These are phyloP conservation scores for Chaenodraco wilsoni DNA, from an alignment of 2,797 vertebrate genomes.

Conservation along the genomic window DNA sequence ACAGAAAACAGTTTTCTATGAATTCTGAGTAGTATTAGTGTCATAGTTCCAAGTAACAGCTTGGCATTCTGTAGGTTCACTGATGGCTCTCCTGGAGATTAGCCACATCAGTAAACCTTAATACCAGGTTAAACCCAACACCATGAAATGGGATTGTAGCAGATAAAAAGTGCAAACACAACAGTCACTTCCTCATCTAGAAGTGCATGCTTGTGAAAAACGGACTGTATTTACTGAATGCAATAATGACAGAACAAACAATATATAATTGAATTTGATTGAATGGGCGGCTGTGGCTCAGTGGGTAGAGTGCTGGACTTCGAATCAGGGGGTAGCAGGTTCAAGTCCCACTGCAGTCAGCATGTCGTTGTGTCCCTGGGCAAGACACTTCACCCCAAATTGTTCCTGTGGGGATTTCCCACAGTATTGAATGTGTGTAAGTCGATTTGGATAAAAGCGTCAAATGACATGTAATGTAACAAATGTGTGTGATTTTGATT, in stretches of 20 bases:
- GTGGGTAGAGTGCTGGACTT: too few relatives aligned
- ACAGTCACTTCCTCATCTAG: conserved; percentile 35
- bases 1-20: conserved; percentile 22
- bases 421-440: too few relatives aligned
- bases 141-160: conserved; percentile 67
- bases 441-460: too few relatives aligned
- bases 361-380: too few relatives aligned
- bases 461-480: too few relatives aligned
- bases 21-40: conserved; percentile 51
- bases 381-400: too few relatives aligned
- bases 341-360: too few relatives aligned
- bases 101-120: conserved; percentile 63
- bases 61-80: conserved; percentile 54
- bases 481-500: not conserved
- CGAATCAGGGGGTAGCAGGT: too few relatives aligned
- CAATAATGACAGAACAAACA: conserved; percentile 19
- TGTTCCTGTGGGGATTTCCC: too few relatives aligned
- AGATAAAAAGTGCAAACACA: conserved; percentile 63
- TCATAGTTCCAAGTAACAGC: conserved; percentile 44
- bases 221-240: conserved; percentile 2
- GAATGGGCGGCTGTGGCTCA: too few relatives aligned
- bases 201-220: conserved; percentile 23
- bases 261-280: not conserved
- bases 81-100: conserved; percentile 70
- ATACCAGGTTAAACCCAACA: conserved; percentile 64